Conservation (phyloP, 2,797 vertebrate genomes). For the Acrossocheilus fasciatus region DNA sequence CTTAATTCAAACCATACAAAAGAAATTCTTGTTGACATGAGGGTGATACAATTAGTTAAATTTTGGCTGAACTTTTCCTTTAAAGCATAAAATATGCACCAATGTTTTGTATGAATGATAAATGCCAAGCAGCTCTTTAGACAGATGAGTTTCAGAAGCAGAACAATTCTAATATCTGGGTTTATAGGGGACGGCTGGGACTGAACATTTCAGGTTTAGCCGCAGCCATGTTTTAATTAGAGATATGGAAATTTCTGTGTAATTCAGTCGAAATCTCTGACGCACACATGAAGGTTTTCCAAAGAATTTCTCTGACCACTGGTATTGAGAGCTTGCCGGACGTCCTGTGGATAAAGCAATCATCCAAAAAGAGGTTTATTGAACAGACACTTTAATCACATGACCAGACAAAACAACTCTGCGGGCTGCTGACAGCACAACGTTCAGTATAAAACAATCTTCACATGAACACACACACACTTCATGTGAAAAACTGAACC, state of each 20-base stretch:
- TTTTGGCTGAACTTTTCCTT: neutral
- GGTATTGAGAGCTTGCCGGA: constrained; percentile 1
- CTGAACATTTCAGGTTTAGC: constrained; percentile 3
- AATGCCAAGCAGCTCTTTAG: neutral
- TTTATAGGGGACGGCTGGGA: neutral
- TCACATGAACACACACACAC: neutral
- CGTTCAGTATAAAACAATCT: neutral
- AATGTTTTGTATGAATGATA: neutral
- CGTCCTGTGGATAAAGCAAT: constrained; percentile 31
- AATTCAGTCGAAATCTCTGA: constrained; percentile 29
- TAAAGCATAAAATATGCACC: neutral
- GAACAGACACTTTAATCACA: constrained; percentile 28
- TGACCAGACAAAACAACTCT: constrained; percentile 32
- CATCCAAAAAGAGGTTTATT: constrained; percentile 40
- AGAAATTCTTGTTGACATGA: neutral
- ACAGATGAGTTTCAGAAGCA: neutral
- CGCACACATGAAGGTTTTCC: constrained; percentile 4
- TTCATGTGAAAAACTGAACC: neutral
- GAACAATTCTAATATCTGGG: constrained; percentile 12
- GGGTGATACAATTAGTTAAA: neutral
- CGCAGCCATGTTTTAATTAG: constrained; percentile 10
- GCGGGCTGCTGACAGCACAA: neutral
- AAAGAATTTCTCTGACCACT: constrained; percentile 24
- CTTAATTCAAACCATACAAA: neutral
- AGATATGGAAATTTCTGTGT: constrained; percentile 27